Conservation (phyloP, 2,888 invertebrate genomes). For the Agonum fuliginosum region DNA sequence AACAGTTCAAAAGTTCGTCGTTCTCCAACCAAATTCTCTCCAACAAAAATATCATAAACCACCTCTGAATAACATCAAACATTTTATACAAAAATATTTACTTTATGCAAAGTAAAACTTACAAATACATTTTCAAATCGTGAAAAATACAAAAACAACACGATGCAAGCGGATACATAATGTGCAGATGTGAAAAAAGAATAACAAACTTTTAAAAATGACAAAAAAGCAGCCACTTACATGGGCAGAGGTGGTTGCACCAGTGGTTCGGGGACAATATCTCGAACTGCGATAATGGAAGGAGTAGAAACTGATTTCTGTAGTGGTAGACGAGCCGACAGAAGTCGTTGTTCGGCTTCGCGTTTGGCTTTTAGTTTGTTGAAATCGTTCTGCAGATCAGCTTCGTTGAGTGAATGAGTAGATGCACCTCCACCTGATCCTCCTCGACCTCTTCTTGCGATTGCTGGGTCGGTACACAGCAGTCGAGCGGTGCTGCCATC, state of each 20-base stretch:
- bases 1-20: neutral
- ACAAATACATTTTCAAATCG: constrained; percentile 51
- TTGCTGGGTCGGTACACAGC: constrained; percentile 73
- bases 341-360: constrained; percentile 75
- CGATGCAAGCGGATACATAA: constrained; percentile 56
- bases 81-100: constrained; percentile 36
- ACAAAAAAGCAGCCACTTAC: constrained; percentile 72
- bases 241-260: constrained; percentile 75
- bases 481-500: constrained; percentile 76
- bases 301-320: constrained; percentile 95
- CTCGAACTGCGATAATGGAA: constrained; percentile 85
- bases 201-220: constrained; percentile 55
- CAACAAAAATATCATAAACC: neutral
- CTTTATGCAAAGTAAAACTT: constrained; percentile 41
- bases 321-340: constrained; percentile 83
- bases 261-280: constrained; percentile 76
- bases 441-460: constrained; percentile 72
- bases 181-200: constrained; percentile 59
- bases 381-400: constrained; percentile 88
- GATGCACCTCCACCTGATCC: constrained; percentile 76
- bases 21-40: neutral
- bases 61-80: constrained; percentile 19
- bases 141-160: constrained; percentile 57
- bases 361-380: constrained; percentile 80
- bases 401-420: constrained; percentile 92